Percentiles rank a stretch among this genome's conserved stretches.
phyloP scores from a whole-genome alignment of 2,797 vertebrate species.

The Graptemys geographica region DNA sequence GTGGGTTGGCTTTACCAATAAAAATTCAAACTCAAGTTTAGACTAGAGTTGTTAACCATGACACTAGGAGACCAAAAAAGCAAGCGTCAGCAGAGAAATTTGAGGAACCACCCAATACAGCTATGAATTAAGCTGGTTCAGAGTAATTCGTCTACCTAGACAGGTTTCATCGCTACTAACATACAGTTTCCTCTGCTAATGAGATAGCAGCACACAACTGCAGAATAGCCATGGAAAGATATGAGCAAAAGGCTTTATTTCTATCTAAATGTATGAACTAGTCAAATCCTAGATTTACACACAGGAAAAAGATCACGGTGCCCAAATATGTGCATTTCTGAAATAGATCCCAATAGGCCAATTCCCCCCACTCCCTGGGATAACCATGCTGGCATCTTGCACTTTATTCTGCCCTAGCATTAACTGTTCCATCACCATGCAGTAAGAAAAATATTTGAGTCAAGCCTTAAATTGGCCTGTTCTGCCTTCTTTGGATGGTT shows the following conservation, averaged over 20 bases:
- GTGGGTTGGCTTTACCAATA: not conserved
- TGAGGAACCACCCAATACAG: not conserved
- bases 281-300: not conserved
- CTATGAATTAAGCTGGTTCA: not conserved
- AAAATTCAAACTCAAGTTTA: not conserved
- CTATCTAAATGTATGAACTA: not conserved
- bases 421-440: not conserved
- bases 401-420: not conserved
- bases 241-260: not conserved
- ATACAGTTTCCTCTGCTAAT: not conserved
- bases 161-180: not conserved
- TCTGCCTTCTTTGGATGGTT: not conserved
- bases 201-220: not conserved
- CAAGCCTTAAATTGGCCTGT: not conserved
- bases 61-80: not conserved
- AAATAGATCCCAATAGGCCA: not conserved
- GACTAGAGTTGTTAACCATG: not conserved
- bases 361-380: not conserved
- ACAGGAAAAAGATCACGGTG: not conserved
- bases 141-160: not conserved
- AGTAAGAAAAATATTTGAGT: not conserved
- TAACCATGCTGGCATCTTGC: not conserved
- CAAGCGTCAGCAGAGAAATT: not conserved
- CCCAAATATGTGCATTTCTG: not conserved
- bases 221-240: not conserved